Evolutionary conservation across 2,888 invertebrate genomes (phyloP), one percentile per base, ranked within the genome.

Genomic region (Yponomeuta sedellus): DNA sequence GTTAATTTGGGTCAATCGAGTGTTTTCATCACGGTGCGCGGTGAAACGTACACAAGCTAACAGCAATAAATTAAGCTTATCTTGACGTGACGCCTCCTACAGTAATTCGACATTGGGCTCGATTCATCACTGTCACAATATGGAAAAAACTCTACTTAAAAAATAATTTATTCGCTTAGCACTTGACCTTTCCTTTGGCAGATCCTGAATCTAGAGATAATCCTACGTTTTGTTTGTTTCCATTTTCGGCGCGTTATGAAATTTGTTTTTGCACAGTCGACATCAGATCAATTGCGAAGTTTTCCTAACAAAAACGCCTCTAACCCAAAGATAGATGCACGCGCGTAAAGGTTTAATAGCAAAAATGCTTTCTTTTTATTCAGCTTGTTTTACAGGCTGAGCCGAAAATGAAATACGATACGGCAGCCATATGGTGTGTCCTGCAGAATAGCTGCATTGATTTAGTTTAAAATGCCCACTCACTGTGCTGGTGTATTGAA

Each of bases 41-140:
- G 58, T 58, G 22, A 75, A 76, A 75, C 76, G 75, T 77, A 59
- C 59, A 59, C 22, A 77, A 71, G 79, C 77, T 78, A 72, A 71
- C 72, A 71, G 78, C 81, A 78, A 89, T 90, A 88, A 83, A 87
- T 89, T 87, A 87, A 71, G 79, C 78, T 88, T 90, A 90, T 90
- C 90, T 86, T 77, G 86, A 86, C 88, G 81, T 77, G 84, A 83
- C 79, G 20, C 28, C 64, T 64, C 64, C n/a, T 19, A 61, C 63
- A 83, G 82, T 84, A 82, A 58, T 40, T 65, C 65, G 65, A 65
- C 59, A 65, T 65, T 25, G 62, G 44, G 61, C 34, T 80, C 74
- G 73, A 71, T 75, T 74, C 81, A 77, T 63, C 90, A 88, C 82
- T 86, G 88, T 87, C 88, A 75, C 72, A 67, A 71, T 64, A 28